phyloP scores from a whole-genome alignment of 1,140 invertebrate genomes.

The Gryon sp. region DNA sequence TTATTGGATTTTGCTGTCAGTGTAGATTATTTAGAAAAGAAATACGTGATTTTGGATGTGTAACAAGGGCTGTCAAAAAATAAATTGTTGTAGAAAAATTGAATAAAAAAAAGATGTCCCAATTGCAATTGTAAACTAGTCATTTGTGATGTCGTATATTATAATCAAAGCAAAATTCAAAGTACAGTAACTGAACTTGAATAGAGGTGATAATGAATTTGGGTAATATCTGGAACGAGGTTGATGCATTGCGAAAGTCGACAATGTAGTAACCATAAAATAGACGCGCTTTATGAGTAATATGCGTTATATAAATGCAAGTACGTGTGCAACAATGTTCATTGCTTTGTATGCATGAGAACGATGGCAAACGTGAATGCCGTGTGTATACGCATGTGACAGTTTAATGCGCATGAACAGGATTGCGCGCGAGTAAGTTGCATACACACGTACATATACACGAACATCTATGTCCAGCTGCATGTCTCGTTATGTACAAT shows the following conservation, averaged over 20 bases:
- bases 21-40: too few relatives aligned
- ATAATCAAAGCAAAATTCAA: slow-evolving; percentile 37
- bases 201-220: slow-evolving; percentile 48
- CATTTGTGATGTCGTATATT: slow-evolving; percentile 13
- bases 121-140: background rate
- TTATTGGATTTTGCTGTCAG: too few relatives aligned
- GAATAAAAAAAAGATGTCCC: background rate
- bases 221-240: slow-evolving; percentile 38
- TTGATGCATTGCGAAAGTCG: slow-evolving; percentile 52
- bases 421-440: slow-evolving; percentile 26
- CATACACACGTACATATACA: slow-evolving; percentile 28
- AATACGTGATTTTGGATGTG: too few relatives aligned
- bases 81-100: too few relatives aligned
- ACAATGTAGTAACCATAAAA: slow-evolving; percentile 51
- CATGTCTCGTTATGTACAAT: slow-evolving; percentile 54
- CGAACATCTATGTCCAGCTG: slow-evolving; percentile 43
- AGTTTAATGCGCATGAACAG: slow-evolving; percentile 53
- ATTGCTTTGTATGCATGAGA: slow-evolving; percentile 57
- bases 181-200: slow-evolving; percentile 39
- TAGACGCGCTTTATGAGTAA: slow-evolving; percentile 58
- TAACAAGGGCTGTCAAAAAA: too few relatives aligned
- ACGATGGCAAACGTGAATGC: slow-evolving; percentile 50
- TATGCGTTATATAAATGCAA: slow-evolving; percentile 58
- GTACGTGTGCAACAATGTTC: slow-evolving; percentile 55
- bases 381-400: slow-evolving; percentile 44